Evolutionary conservation across 2,888 invertebrate species (phyloP).

Genomic region (Ganaspis brasiliensis): DNA sequence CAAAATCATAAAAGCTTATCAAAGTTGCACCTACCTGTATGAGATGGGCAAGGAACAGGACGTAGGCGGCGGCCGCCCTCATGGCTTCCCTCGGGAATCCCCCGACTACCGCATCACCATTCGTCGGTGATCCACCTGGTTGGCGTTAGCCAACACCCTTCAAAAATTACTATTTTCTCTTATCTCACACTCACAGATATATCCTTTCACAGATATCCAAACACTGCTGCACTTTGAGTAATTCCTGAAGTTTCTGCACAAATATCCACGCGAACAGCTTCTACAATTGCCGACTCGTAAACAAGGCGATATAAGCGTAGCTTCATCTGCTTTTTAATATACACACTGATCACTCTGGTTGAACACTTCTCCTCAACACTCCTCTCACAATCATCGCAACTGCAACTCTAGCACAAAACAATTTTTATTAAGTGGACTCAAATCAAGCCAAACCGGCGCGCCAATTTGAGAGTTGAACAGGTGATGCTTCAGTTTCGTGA

Average conservation of each 20-base stretch:
- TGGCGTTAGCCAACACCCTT: slow-evolving; percentile 35
- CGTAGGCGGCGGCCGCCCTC: slow-evolving; percentile 81
- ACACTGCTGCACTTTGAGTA: slow-evolving; percentile 19
- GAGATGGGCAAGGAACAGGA: slow-evolving; percentile 80
- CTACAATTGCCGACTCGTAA: not conserved
- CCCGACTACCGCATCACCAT: slow-evolving; percentile 80
- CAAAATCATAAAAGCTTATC: slow-evolving; percentile 23
- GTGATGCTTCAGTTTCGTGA: slow-evolving; percentile 48
- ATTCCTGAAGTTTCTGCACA: slow-evolving; percentile 13
- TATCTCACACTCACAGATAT: slow-evolving; percentile 33
- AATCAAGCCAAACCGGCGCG: too few relatives aligned
- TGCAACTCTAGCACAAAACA: not conserved
- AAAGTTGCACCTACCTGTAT: slow-evolving; percentile 75
- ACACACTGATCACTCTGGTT: slow-evolving; percentile 9
- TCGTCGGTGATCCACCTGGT: slow-evolving; percentile 67
- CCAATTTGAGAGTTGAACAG: slow-evolving; percentile 44
- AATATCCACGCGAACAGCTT: slow-evolving; percentile 10
- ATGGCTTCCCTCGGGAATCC: slow-evolving; percentile 80
- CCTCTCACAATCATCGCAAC: slow-evolving; percentile 15
- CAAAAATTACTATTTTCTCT: slow-evolving; percentile 6
- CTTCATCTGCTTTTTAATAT: slow-evolving; percentile 7
- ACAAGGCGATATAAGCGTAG: not conserved
- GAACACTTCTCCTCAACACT: slow-evolving; percentile 28
- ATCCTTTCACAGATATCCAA: slow-evolving; percentile 21
- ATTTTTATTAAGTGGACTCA: not conserved